Conservation (phyloP, 2,113 vertebrate genomes). For the Eira barbara region DNA sequence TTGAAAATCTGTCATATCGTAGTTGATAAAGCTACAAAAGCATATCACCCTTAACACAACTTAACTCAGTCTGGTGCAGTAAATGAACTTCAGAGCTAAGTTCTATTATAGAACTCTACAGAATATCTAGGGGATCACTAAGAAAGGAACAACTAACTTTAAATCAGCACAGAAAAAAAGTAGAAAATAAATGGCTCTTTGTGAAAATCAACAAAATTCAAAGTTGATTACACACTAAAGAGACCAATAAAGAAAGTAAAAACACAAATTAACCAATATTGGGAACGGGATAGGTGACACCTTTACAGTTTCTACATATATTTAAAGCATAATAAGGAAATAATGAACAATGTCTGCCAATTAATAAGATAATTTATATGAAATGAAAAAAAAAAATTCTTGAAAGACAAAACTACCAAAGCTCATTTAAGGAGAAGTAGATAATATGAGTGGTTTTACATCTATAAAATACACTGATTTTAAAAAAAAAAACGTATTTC, state of each 20-base stretch:
- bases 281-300: background rate
- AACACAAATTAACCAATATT: background rate
- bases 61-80: background rate
- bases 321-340: background rate
- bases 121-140: background rate
- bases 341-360: background rate
- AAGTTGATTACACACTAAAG: background rate
- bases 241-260: background rate
- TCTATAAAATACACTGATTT: background rate
- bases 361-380: background rate
- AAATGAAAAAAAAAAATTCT: background rate
- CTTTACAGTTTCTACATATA: background rate
- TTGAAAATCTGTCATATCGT: background rate
- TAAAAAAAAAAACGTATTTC: background rate
- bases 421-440: background rate
- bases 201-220: background rate
- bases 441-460: background rate
- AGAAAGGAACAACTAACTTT: background rate
- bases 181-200: background rate
- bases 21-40: background rate
- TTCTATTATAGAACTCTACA: background rate
- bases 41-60: background rate
- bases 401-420: background rate
- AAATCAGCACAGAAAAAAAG: background rate
- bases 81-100: background rate